Evolutionary conservation across 2,888 invertebrate genomes (phyloP), one percentile per base, ranked within the genome.

Genomic region (Lamellibrachia columna): DNA sequence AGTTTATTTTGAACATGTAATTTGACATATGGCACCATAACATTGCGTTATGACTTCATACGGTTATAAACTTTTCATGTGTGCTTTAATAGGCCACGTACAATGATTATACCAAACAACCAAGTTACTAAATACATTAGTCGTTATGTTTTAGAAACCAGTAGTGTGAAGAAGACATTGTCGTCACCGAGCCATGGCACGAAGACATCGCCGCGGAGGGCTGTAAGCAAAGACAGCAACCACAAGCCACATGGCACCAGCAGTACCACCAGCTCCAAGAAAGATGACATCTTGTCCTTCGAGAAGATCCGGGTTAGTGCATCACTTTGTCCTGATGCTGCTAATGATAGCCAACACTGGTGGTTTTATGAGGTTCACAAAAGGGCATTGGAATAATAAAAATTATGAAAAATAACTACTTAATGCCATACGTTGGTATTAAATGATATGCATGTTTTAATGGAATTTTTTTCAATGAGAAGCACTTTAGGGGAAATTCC

Each of bases 261-360:
- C 58, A 92, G 52, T 40, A 22, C n/a, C 93, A 93, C 52, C 93
- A 94, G 91, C 93, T 93, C 91, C 92, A 95, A 94, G 90, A 94
- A 94, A 92, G 94, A 94, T 91, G 95, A 96, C 93, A 94, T 96
- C 28, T 94, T 96, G 22, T 95, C 96, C 22, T 95, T 96, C 93
- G 95, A 96, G 53, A 95, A 95, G 93, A 96, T 96, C n/a, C 95
- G 95, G 95, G 96, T 96, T 11, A n/a, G 75, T 75, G 22, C 75
- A 11, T 15, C 22, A 75, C 60, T 22, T 75, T 75, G n/a, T 75
- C 11, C 75, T 75, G 6, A 22, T 75, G 22, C 75, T 75, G 22
- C 75, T 22, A 75, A 6, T 75, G 22, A 75, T 22, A 22, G 75
- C 22, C 75, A 75, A 22, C 75, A 15, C 75, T 9, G 22, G 40